Evolutionary conservation across 2,113 vertebrate genomes (phyloP).

Genomic region (Xenopus laevis): DNA sequence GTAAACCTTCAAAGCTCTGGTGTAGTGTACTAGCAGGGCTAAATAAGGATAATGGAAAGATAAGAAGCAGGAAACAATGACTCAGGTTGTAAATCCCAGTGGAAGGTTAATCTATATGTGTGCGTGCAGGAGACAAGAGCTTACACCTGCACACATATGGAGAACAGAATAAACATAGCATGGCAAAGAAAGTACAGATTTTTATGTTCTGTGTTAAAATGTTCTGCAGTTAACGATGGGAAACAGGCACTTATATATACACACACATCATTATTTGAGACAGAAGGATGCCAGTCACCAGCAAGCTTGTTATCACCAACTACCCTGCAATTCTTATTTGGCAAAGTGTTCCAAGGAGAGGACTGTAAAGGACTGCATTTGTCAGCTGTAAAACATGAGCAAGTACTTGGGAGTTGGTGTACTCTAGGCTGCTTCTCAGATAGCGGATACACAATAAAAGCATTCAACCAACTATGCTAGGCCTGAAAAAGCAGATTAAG

Average conservation of each 20-base stretch:
- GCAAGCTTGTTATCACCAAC: no score
- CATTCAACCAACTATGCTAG: slow-evolving; percentile 15
- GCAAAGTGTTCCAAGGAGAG: no score
- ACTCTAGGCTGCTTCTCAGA: neutral
- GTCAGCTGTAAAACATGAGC: neutral
- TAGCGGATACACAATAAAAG: slow-evolving; percentile 13
- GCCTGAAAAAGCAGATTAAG: slow-evolving; percentile 10
- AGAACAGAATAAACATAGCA: neutral
- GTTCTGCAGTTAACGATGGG: no score
- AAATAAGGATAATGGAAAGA: neutral
- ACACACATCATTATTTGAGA: no score
- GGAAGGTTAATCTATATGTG: neutral
- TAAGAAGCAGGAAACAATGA: neutral
- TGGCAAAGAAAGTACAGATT: neutral
- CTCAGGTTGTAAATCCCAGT: neutral
- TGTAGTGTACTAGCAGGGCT: neutral
- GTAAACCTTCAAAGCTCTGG: no score
- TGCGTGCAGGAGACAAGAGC: neutral
- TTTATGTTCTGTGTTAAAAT: no score
- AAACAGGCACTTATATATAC: no score
- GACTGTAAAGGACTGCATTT: neutral
- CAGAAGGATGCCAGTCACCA: no score
- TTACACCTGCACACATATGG: neutral
- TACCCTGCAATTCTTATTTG: no score
- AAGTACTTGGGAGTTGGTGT: neutral